Base-by-base conservation (phyloP, 2,113 vertebrate species). In the Hippocampus comes region DNA sequence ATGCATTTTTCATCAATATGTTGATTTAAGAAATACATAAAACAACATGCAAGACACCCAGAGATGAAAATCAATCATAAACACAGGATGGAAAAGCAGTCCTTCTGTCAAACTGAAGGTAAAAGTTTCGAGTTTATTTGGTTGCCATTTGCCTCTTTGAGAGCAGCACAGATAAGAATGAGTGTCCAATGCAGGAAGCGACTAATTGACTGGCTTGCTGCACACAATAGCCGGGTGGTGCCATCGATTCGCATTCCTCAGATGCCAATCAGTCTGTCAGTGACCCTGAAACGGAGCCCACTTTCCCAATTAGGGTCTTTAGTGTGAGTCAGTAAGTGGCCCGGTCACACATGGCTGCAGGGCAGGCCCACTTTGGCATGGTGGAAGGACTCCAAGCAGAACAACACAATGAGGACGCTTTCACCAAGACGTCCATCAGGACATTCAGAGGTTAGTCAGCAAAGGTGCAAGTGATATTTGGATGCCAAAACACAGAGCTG, bases 301-400 rank as follows among this genome's bases (percentile, higher is more conserved):
- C 90, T 91, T 91, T 88, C 86, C 89, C 87, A 90, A 90, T 92
- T 92, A 91, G 83, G 77, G 81, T 89, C 86, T 87, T 89, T 89
- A 90, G 82, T 84, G 75, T 75, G 82, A 89, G 84, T 63, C 79
- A 75, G 83, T 87, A 86, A 91, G 89, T 89, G 87, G 78, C 86
- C 78, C 75, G 42, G 89, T 89, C 86, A 92, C 88, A 90, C 88
- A 85, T 84, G 84, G 81, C 83, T 83, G 82, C 84, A 88, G 84
- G 86, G 21, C 83, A 84, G 84, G 59, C 72, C 82, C 69, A 76
- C 87, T 86, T 65, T 79, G 82, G 84, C 85, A 83, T 81, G 25
- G 74, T 46, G 87, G 81, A 84, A 76, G 80, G 71, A 85, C 71
- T 65, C 69, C 14, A 63, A 84, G 60, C 75, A 80, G 67, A 82